Percentiles rank a stretch among this genome's conserved stretches.
Conservation (phyloP, 2,888 invertebrate species). For the Troides oblongomaculatus region DNA sequence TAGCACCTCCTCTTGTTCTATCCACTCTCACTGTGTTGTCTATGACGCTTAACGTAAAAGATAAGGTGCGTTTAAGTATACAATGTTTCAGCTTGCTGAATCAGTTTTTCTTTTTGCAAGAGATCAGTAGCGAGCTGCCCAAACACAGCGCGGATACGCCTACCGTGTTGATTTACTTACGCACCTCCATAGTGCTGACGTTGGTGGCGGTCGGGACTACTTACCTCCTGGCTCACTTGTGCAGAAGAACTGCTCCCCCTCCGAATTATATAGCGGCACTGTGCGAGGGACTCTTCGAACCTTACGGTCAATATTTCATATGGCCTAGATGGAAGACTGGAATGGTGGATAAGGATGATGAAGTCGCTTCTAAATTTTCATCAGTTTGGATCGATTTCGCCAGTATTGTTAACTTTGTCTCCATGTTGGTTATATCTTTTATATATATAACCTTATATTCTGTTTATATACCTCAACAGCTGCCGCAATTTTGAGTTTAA, state of each 20-base stretch:
- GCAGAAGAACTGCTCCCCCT: background rate
- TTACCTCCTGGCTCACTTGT: constrained; percentile 23
- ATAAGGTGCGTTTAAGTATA: constrained; percentile 39
- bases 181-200: constrained; percentile 44
- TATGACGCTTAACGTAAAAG: constrained; percentile 42
- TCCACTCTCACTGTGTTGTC: constrained; percentile 40
- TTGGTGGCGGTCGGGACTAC: constrained; percentile 38
- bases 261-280: background rate
- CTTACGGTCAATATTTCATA: background rate
- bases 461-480: background rate
- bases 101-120: constrained; percentile 43
- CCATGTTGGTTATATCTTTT: background rate
- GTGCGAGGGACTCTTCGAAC: background rate
- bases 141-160: constrained; percentile 42
- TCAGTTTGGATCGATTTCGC: background rate
- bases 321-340: background rate
- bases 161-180: constrained; percentile 44
- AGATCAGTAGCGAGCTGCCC: constrained; percentile 41
- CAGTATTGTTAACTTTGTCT: background rate
- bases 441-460: background rate
- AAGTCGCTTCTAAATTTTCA: background rate
- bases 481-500: constrained; percentile 1
- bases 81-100: constrained; percentile 40
- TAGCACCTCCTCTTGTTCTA: constrained; percentile 46
- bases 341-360: background rate